A percentile compares a stretch with the other conserved stretches of the same genome.
Evolutionary conservation across 2,888 invertebrate genomes (phyloP).

Genomic region (Caenorhabditis sinica): DNA sequence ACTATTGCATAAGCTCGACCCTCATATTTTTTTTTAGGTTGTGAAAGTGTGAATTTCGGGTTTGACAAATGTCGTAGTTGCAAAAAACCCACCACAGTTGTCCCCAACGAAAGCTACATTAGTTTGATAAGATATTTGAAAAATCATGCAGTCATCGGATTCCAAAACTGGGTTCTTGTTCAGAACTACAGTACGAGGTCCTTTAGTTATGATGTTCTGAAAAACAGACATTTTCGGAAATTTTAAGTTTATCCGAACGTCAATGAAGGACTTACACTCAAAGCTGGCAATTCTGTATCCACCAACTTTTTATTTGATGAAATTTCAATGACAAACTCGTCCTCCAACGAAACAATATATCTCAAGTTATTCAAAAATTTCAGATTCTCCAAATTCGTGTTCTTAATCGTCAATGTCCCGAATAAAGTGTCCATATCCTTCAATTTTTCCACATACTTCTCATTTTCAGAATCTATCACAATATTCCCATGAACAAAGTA

Average conservation of each 20-base stretch:
- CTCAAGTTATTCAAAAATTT: too few species aligned
- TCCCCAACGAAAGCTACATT: background rate
- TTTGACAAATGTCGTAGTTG: background rate
- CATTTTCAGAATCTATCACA: background rate
- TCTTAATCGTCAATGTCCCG: background rate
- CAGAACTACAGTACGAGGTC: background rate
- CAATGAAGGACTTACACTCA: background rate
- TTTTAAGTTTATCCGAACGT: too few species aligned
- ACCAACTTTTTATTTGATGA: background rate
- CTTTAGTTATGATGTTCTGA: constrained; percentile 6
- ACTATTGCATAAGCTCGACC: too few species aligned
- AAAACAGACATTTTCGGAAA: background rate
- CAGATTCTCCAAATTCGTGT: background rate
- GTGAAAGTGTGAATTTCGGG: too few species aligned
- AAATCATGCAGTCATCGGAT: background rate
- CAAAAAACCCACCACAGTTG: constrained; percentile 1
- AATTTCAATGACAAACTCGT: background rate
- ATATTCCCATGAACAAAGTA: background rate
- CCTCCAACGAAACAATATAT: background rate
- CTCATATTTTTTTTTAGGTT: too few species aligned
- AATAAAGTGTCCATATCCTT: background rate
- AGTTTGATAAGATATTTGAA: background rate
- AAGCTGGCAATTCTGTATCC: background rate
- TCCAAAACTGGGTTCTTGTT: background rate
- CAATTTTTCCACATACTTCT: background rate